Evolutionary conservation across 2,888 invertebrate genomes (phyloP).

Genomic region (Ornithoptera priamus): DNA sequence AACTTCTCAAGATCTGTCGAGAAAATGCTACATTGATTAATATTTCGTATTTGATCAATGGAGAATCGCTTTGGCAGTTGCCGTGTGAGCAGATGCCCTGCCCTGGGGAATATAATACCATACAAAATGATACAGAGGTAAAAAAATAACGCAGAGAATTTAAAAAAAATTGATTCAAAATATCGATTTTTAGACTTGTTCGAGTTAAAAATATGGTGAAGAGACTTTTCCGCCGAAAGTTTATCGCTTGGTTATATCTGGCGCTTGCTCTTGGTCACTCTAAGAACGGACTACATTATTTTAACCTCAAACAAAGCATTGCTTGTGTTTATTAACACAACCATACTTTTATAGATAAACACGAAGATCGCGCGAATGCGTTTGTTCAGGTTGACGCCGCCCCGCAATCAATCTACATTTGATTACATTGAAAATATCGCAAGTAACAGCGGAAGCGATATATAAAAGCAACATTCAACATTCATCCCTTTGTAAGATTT

Average conservation of each 20-base stretch:
- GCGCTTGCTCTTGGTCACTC: conserved; percentile 16
- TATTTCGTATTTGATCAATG: too few species aligned
- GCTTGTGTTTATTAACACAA: conserved; percentile 27
- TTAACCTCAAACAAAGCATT: conserved; percentile 28
- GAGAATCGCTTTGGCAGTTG: too few species aligned
- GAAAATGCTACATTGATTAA: too few species aligned
- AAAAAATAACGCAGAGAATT: too few species aligned
- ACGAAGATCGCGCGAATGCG: conserved; percentile 12
- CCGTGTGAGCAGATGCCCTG: too few species aligned
- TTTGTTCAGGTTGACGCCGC: conserved; percentile 24
- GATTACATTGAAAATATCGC: conserved; percentile 20
- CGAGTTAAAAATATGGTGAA: not conserved
- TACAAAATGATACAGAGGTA: too few species aligned
- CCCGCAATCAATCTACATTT: conserved; percentile 21
- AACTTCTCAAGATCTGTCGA: too few species aligned
- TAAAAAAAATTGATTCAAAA: too few species aligned
- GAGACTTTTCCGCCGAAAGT: conserved; percentile 5
- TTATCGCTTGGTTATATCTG: conserved; percentile 5
- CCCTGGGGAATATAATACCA: too few species aligned
- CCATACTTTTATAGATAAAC: conserved; percentile 28
- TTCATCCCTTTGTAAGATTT: conserved; percentile 16
- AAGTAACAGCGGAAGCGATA: conserved; percentile 7
- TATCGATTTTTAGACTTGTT: too few species aligned
- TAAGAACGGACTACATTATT: conserved; percentile 26
- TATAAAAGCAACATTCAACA: conserved; percentile 18